Base-by-base conservation (phyloP, 37 sponge, comb jelly and placozoan species). In the Haliclona indistincta region DNA sequence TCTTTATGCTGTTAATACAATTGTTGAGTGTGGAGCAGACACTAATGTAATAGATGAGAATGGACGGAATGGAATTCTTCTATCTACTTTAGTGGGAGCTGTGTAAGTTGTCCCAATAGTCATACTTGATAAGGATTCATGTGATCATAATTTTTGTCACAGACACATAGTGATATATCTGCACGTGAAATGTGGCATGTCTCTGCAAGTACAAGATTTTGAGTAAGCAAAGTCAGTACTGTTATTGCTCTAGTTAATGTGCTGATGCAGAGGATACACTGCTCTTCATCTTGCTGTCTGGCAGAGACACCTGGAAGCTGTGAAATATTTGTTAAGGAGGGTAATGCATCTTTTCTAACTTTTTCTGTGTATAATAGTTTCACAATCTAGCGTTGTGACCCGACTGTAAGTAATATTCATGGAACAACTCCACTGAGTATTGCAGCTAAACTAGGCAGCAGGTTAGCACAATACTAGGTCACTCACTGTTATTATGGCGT, bases 141-240 rank as follows among this genome's bases (percentile, higher is more conserved):
- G 8, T 32, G 28, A 35, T 38, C 11, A 65, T 35, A 36, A 38
- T 65, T 33, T 38, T 13, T 32, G 35, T 65, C 4, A 0, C 73
- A 85, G 85, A 43, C 89, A 78, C 32, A 60, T 83, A 7, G 8
- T 89, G 44, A 80, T 79, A 44, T 89, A 89, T 56, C 64, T 89
- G 43, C 35, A 70, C 2, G 56, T 39, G 52, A 68, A 45, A 19
- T 36, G 64, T 13, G 36, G 54, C 62, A 58, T 83, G 2, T 62
- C 56, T 11, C 40, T 56, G 30, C 22, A 30, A 7, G 35, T 8
- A 6, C 73, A 51, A 23, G 89, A 89, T 65, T 78, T 74, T 0
- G 55, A 62, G 89, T 89, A 40, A 83, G 89, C 37, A 15, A n/a
- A 33, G 30, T 34, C 51, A 38, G 26, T 41, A 20, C 0, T 42